These are phyloP conservation scores for Pseudococcus longispinus DNA, from an alignment of 2,888 invertebrate genomes.

Conservation along the genomic window DNA sequence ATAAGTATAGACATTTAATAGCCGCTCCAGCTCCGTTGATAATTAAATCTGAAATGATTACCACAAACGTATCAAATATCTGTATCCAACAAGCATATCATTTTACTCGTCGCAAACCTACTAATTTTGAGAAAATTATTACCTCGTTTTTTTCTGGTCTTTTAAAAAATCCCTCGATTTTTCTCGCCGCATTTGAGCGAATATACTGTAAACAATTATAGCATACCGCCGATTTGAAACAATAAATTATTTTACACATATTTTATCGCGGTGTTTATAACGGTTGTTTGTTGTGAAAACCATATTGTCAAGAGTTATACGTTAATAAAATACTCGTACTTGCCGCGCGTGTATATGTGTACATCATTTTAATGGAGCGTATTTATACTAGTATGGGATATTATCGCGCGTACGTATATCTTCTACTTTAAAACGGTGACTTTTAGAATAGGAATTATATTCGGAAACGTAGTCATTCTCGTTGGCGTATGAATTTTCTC, in stretches of 20 bases:
- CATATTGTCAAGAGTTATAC: constrained; percentile 31
- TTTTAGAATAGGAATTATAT: constrained; percentile 32
- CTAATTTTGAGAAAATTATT: not conserved
- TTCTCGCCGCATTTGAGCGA: not conserved
- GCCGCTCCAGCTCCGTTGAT: not conserved
- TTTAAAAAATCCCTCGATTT: not conserved
- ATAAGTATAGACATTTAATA: not conserved
- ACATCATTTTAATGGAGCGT: constrained; percentile 29
- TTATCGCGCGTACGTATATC: not conserved
- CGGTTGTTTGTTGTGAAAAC: constrained; percentile 24
- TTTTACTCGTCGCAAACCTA: not conserved
- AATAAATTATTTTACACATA: constrained; percentile 26
- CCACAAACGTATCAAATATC: not conserved
- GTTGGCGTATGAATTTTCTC: not conserved
- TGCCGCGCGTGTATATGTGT: not conserved
- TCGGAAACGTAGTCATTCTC: not conserved
- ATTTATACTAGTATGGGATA: not conserved
- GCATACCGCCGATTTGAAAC: not conserved
- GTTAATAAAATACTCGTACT: constrained; percentile 36
- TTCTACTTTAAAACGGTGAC: constrained; percentile 12
- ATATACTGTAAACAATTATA: not conserved
- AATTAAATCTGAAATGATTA: not conserved
- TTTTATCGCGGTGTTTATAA: constrained; percentile 11
- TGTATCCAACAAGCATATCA: not conserved
- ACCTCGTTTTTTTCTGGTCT: not conserved